These are phyloP conservation scores for Hybos culiciformis DNA, from an alignment of 2,888 invertebrate species.

Conservation along the genomic window DNA sequence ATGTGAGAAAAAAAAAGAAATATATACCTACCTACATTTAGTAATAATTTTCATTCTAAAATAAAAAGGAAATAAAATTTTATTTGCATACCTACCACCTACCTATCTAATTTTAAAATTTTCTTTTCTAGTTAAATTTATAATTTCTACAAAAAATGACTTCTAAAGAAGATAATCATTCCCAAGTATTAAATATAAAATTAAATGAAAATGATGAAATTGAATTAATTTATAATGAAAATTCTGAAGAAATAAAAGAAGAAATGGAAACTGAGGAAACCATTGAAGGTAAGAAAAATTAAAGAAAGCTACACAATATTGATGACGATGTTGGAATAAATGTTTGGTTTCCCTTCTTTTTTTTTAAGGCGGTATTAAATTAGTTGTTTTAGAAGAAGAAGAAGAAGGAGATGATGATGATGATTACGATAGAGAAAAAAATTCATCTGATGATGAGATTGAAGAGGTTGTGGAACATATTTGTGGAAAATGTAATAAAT, in stretches of 20 bases:
- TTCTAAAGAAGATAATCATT: no score
- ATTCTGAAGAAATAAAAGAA: not conserved
- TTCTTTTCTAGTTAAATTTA: no score
- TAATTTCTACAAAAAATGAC: no score
- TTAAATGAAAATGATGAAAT: not conserved
- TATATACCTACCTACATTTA: no score
- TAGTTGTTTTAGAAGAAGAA: conserved; percentile 11
- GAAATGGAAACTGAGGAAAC: not conserved
- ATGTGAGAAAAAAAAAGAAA: no score
- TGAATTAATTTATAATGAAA: not conserved
- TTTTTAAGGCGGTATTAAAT: not conserved
- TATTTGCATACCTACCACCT: no score
- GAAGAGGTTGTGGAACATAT: conserved; percentile 33
- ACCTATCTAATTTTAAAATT: no score
- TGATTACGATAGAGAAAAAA: conserved; percentile 1
- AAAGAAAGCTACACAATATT: not conserved
- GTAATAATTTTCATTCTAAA: no score
- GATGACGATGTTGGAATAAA: not conserved
- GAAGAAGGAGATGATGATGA: not conserved
- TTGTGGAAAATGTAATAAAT: conserved; percentile 33
- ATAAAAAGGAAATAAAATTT: no score
- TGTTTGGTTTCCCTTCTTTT: no score
- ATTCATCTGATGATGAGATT: conserved; percentile 12
- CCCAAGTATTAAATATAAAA: no score
- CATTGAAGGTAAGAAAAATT: no score